Conservation (phyloP, 1,140 invertebrate species). For the Bombus huntii region DNA sequence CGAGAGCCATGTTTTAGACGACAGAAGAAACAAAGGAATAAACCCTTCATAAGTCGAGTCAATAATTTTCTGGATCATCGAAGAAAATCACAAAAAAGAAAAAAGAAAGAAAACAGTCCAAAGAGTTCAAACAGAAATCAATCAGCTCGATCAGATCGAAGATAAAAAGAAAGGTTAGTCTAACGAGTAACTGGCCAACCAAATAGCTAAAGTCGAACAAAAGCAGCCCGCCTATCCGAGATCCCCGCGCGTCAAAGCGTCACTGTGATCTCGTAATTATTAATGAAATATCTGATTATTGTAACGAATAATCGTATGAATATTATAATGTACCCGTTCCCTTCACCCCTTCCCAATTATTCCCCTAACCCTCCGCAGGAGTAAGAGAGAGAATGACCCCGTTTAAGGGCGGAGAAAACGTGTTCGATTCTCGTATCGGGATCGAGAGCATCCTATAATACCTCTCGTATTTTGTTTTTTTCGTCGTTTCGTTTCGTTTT, state of each 20-base stretch:
- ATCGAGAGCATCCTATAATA: background rate
- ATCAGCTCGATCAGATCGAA: conserved; percentile 3
- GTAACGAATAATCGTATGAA: conserved; percentile 80
- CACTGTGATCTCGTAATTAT: conserved; percentile 83
- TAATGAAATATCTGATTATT: conserved; percentile 82
- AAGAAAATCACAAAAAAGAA: background rate
- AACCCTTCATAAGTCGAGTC: background rate
- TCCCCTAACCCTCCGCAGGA: conserved; percentile 27
- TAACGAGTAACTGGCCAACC: background rate
- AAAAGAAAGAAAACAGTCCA: background rate
- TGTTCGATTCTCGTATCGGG: conserved; percentile 33
- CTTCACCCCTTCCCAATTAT: background rate
- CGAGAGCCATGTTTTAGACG: background rate
- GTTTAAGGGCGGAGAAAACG: conserved; percentile 21
- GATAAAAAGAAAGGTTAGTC: background rate
- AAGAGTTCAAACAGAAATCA: conserved; percentile 14
- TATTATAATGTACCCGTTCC: conserved; percentile 75
- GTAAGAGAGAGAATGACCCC: conserved; percentile 27
- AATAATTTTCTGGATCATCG: background rate
- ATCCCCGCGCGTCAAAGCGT: conserved; percentile 83
- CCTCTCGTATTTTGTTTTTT: conserved; percentile 14
- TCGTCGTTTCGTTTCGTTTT: conserved; percentile 14
- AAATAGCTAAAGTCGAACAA: conserved; percentile 48
- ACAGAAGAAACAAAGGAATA: background rate
- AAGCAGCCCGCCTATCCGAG: conserved; percentile 80